Percentiles rank a stretch among this genome's conserved stretches.
These are phyloP conservation scores for Caenorhabditis tropicalis DNA, from an alignment of 1,140 invertebrate species.

Conservation along the genomic window DNA sequence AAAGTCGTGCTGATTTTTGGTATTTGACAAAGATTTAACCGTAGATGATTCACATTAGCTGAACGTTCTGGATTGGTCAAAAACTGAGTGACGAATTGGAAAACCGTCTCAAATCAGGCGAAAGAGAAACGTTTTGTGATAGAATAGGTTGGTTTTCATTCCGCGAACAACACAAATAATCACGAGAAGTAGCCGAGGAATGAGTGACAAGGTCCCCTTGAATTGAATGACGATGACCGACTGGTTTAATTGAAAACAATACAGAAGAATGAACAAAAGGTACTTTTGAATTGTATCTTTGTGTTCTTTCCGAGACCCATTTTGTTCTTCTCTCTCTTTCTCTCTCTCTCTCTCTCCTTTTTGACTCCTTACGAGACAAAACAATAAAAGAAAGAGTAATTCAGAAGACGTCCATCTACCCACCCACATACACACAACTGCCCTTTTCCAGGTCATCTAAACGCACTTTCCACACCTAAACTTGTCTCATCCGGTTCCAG, in stretches of 20 bases:
- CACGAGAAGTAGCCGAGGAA: background rate
- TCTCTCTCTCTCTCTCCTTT: no score
- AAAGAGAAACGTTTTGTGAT: background rate
- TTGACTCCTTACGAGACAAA: background rate
- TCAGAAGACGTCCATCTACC: background rate
- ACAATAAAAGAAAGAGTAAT: slow-evolving; percentile 29
- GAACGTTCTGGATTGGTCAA: slow-evolving; percentile 8
- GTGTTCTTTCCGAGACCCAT: background rate
- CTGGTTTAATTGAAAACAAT: slow-evolving; percentile 28
- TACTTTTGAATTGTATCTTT: slow-evolving; percentile 26
- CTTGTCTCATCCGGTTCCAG: slow-evolving; percentile 25
- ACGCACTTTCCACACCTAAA: background rate
- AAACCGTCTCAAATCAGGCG: background rate
- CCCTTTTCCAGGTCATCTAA: slow-evolving; percentile 33
- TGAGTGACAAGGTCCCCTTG: background rate
- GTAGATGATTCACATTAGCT: background rate
- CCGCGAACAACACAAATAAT: slow-evolving; percentile 4
- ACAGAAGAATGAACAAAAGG: slow-evolving; percentile 6
- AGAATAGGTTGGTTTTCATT: background rate
- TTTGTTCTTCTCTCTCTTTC: background rate
- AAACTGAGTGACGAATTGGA: background rate
- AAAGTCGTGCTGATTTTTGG: background rate
- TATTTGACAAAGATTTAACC: background rate
- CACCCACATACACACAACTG: background rate
- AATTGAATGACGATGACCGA: background rate